Percentiles rank a stretch among this genome's conserved stretches.
Conservation (phyloP, 2,113 vertebrate genomes). For the Heterotis niloticus region DNA sequence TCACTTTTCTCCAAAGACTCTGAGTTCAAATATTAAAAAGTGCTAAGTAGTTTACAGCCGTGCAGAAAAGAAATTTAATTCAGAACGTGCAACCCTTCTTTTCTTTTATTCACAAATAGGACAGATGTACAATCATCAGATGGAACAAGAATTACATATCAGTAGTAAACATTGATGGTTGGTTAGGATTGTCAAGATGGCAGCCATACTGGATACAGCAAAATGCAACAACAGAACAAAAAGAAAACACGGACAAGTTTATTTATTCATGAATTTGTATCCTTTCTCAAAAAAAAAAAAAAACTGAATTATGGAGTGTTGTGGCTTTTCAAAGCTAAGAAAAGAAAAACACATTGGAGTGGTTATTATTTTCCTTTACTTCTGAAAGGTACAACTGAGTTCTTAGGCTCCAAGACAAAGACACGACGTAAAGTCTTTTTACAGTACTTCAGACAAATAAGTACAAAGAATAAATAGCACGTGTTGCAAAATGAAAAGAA, state of each 20-base stretch:
- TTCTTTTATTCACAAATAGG: conserved; percentile 58
- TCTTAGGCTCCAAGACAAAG: conserved; percentile 38
- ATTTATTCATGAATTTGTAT: conserved; percentile 33
- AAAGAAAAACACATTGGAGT: conserved; percentile 31
- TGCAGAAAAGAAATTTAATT: background rate
- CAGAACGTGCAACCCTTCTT: conserved; percentile 42
- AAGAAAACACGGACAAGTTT: conserved; percentile 37
- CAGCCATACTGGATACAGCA: conserved; percentile 33
- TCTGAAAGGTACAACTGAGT: conserved; percentile 34
- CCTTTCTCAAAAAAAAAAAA: conserved; percentile 32
- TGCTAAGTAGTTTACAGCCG: background rate
- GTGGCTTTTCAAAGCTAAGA: conserved; percentile 36
- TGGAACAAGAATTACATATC: conserved; percentile 50
- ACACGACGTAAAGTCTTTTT: conserved; percentile 4
- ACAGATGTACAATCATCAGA: conserved; percentile 48
- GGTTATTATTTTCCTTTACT: conserved; percentile 38
- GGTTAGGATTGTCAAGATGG: conserved; percentile 64
- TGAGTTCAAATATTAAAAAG: too few relatives aligned
- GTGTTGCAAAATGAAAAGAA: conserved; percentile 28
- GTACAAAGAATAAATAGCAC: conserved; percentile 33
- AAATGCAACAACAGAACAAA: conserved; percentile 36
- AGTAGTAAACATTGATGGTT: conserved; percentile 47
- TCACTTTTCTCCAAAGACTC: too few relatives aligned
- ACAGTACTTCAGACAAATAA: conserved; percentile 23
- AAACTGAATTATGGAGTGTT: conserved; percentile 37